Percentiles rank a stretch among this genome's conserved stretches.
Conservation (phyloP, 2,113 vertebrate species). For the Glaucomys volans region DNA sequence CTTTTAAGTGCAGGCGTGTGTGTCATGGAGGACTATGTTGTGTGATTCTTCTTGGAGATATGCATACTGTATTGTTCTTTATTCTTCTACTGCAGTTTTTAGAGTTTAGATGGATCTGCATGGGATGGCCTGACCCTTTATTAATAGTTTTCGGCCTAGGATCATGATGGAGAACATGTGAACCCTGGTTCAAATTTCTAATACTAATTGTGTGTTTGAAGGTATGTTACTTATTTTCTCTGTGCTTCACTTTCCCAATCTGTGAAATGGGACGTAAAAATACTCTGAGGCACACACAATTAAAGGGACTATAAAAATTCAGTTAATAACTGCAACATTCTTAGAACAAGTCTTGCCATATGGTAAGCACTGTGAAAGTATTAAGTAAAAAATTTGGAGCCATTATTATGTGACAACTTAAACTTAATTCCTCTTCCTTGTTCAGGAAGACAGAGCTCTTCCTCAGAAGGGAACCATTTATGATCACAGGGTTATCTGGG, state of each 20-base stretch:
- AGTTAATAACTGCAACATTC: background rate
- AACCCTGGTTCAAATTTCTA: background rate
- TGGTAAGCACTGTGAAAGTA: background rate
- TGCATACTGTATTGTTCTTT: background rate
- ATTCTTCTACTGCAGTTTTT: background rate
- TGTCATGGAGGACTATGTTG: background rate
- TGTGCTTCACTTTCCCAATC: background rate
- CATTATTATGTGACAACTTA: constrained; percentile 27
- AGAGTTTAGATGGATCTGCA: background rate
- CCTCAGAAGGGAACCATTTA: background rate
- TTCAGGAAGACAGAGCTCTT: background rate
- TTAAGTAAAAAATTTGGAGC: background rate
- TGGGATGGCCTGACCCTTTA: background rate
- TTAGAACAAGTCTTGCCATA: background rate
- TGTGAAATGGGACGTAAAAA: constrained; percentile 19
- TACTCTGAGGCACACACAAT: background rate
- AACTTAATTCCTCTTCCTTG: background rate
- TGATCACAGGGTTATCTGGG: background rate
- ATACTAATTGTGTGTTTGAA: background rate
- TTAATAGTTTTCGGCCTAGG: background rate
- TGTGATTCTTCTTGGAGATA: background rate
- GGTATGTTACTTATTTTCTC: constrained; percentile 1
- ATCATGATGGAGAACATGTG: background rate
- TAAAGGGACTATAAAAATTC: background rate
- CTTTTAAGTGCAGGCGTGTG: background rate